Percentiles rank a stretch among this genome's conserved stretches.
These are phyloP conservation scores for Amphiduros pacificus DNA, from an alignment of 2,888 invertebrate species.

Conservation along the genomic window DNA sequence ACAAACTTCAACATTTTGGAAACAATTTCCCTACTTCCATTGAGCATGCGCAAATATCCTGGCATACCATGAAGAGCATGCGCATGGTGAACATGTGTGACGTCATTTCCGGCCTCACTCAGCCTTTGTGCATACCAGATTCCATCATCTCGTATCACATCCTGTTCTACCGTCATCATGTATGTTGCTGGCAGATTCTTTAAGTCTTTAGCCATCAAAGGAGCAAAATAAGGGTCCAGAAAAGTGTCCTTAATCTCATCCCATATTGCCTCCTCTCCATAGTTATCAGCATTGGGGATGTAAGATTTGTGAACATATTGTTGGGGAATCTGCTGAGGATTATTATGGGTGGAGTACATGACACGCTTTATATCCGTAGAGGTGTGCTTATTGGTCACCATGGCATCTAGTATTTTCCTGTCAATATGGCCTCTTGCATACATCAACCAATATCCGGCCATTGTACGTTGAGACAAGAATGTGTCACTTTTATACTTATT, in stretches of 20 bases:
- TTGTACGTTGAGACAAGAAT: slow-evolving; percentile 1
- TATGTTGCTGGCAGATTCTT: slow-evolving; percentile 36
- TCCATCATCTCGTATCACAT: slow-evolving; percentile 44
- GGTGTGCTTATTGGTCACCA: slow-evolving; percentile 6
- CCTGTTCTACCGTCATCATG: slow-evolving; percentile 41
- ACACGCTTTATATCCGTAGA: neutral
- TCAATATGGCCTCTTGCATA: slow-evolving; percentile 1
- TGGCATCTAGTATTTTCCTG: neutral
- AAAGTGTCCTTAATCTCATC: neutral
- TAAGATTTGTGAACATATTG: too few relatives aligned
- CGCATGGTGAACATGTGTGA: slow-evolving; percentile 3
- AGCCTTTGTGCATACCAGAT: slow-evolving; percentile 38
- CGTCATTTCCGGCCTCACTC: slow-evolving; percentile 24
- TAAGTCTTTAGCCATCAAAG: slow-evolving; percentile 38
- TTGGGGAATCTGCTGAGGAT: neutral
- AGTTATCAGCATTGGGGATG: too few relatives aligned
- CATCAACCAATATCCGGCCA: slow-evolving; percentile 11
- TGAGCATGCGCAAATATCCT: too few relatives aligned
- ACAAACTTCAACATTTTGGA: too few relatives aligned
- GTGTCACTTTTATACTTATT: neutral
- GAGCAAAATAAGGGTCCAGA: slow-evolving; percentile 42
- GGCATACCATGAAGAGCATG: slow-evolving; percentile 7
- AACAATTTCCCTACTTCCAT: too few relatives aligned
- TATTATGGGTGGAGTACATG: neutral
- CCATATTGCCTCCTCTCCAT: too few relatives aligned